Evolutionary conservation across 2,888 invertebrate genomes (phyloP).

Genomic region (Stenolophus ochropezus): DNA sequence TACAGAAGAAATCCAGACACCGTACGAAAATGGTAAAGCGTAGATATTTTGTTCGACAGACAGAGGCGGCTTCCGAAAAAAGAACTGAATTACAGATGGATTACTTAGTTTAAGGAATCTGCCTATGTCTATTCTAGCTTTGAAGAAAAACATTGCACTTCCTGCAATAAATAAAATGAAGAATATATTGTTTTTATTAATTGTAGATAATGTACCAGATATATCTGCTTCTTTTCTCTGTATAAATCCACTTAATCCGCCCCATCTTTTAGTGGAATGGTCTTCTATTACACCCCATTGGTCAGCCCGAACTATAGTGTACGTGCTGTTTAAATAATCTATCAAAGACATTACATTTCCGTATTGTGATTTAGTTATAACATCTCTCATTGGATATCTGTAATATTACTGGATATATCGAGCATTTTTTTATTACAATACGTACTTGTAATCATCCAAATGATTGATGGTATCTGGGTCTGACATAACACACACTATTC

Average conservation of each 20-base stretch:
- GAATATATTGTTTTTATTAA: background rate
- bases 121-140: conserved; percentile 24
- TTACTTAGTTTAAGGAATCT: conserved; percentile 38
- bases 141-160: conserved; percentile 33
- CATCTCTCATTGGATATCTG: conserved; percentile 41
- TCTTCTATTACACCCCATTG: conserved; percentile 29
- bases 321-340: conserved; percentile 38
- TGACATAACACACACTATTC: conserved; percentile 75
- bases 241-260: conserved; percentile 32
- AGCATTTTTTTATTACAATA: background rate
- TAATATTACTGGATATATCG: background rate
- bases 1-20: conserved; percentile 49
- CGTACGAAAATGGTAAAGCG: conserved; percentile 34
- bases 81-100: conserved; percentile 27
- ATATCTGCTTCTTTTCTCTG: conserved; percentile 51
- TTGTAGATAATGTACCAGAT: background rate
- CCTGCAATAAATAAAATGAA: conserved; percentile 33
- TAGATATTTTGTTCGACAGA: conserved; percentile 54
- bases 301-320: conserved; percentile 6
- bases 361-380: conserved; percentile 43
- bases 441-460: conserved; percentile 74
- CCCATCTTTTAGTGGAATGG: conserved; percentile 2
- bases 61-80: conserved; percentile 53
- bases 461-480: conserved; percentile 75
- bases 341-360: conserved; percentile 38